These are phyloP conservation scores for Chymomyza procnemis DNA, from an alignment of 2,888 invertebrate genomes.

Conservation along the genomic window DNA sequence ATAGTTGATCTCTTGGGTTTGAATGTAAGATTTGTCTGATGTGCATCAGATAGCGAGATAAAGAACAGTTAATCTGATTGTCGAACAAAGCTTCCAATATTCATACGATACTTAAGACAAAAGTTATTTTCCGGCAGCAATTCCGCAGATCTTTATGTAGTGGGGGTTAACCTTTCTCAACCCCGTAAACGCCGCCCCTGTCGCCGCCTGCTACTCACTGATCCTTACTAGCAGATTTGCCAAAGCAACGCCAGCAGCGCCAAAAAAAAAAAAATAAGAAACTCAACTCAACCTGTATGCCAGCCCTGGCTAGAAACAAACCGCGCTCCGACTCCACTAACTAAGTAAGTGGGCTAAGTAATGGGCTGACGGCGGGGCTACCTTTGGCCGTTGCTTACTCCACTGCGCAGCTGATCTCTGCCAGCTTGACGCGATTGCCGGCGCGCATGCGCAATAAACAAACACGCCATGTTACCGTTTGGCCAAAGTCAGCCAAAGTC, in stretches of 20 bases:
- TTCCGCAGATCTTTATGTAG: too few relatives aligned
- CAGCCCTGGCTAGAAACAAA: background rate
- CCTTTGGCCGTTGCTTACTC: background rate
- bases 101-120: too few relatives aligned
- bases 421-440: slow-evolving; percentile 53
- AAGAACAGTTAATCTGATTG: too few relatives aligned
- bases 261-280: too few relatives aligned
- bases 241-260: slow-evolving; percentile 29
- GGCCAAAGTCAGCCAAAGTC: slow-evolving; percentile 2
- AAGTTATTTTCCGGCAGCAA: too few relatives aligned
- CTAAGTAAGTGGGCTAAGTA: slow-evolving; percentile 66
- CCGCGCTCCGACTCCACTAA: background rate
- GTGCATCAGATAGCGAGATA: too few relatives aligned
- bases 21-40: too few relatives aligned
- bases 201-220: slow-evolving; percentile 14
- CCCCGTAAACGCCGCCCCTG: too few relatives aligned
- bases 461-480: slow-evolving; percentile 73
- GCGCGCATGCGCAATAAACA: slow-evolving; percentile 73
- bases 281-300: background rate
- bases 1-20: too few relatives aligned
- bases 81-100: too few relatives aligned
- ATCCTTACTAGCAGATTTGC: slow-evolving; percentile 66
- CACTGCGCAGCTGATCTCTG: slow-evolving; percentile 46
- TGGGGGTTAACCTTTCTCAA: too few relatives aligned
- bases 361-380: slow-evolving; percentile 38